Evolutionary conservation across 2,113 vertebrate genomes (phyloP), one percentile per base, ranked within the genome.

Genomic region (Prunella fulvescens): DNA sequence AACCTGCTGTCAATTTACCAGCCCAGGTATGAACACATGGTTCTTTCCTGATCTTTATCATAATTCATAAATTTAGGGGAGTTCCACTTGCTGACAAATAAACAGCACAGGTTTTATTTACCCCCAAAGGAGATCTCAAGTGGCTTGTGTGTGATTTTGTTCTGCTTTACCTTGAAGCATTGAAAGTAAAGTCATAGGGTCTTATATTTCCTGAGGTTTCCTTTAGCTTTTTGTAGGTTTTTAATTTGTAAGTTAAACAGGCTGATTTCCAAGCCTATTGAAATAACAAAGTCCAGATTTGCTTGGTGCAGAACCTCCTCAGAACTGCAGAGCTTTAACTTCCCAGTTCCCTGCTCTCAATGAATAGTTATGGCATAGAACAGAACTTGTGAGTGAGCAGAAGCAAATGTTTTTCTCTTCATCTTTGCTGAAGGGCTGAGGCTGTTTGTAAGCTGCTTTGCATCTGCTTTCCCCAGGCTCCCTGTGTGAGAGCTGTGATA

Each of bases 391-490:
- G 70, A 91, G 40, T 28, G 70, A 91, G 62, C 61, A 42, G 48
- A 90, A 88, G 29, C 74, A 76, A 82, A 50, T 92, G 20, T 19
- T 58, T 24, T 51, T 81, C 26, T 81, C 47, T 78, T 95, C 20
- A 48, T 79, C 37, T 62, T 48, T 18, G 13, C n/a, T 58, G 60
- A 73, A 65, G 56, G 39, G 24, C 14, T 65, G 80, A 57, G 61
- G 40, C 16, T 74, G 35, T 79, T 79, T 85, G 28, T n/a, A 23
- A 88, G 54, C 67, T 95, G 91, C 70, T 96, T 96, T 92, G 66
- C 87, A 77, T 95, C 28, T 23, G 28, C 42, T 74, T 93, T 91
- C 33, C 61, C 73, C 77, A 53, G 48, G 26, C 50, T 61, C 31
- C 3, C 3, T 35, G 10, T 11, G 29, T 50, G 40, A 47, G 83